Base-by-base conservation (phyloP, 1,140 invertebrate genomes). In the Bombus consobrinus region DNA sequence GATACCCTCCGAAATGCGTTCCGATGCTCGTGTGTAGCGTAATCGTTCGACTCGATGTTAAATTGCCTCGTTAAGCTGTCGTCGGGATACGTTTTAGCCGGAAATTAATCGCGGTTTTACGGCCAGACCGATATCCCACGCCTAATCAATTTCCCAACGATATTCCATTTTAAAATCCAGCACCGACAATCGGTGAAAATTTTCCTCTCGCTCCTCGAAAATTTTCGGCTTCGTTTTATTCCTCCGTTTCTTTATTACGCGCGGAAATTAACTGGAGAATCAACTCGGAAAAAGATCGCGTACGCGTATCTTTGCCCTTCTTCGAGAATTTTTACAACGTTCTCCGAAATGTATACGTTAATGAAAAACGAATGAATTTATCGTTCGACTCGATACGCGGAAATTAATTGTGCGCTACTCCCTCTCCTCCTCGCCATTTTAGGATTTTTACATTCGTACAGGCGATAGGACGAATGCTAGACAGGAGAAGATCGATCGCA, bases 11-110 rank as follows among this genome's bases (percentile, higher is more conserved):
- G 59, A 71, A 81, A 88, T 74, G 76, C 34, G 32, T 25, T 25
- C 1, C 28, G 25, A 72, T 43, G 39, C n/a, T 18, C 66, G 32
- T 28, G 78, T 22, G 78, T 69, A 39, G 22, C 41, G 43, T 71
- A 69, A 80, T 71, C 64, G 78, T 68, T 41, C 39, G 62, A 2
- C 78, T 32, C 18, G 32, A 80, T 69, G 64, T 71, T 80, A 71
- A 80, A 80, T 53, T 69, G 64, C 64, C 78, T 80, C 64, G 78
- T 80, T 80, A 71, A 80, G 64, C 64, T 68, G 64, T 69, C 78
- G 64, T 53, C 74, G 74, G 53, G 74, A 59, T 34, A 59, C 74
- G 53, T 78, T 78, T 78, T 25, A 53, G 22, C 76, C 76, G 57
- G 76, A 78, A 78, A 78, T 78, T 78, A 78, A 78, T 64, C 22